Conservation (phyloP, 2,113 vertebrate species). For the Tursiops truncatus region DNA sequence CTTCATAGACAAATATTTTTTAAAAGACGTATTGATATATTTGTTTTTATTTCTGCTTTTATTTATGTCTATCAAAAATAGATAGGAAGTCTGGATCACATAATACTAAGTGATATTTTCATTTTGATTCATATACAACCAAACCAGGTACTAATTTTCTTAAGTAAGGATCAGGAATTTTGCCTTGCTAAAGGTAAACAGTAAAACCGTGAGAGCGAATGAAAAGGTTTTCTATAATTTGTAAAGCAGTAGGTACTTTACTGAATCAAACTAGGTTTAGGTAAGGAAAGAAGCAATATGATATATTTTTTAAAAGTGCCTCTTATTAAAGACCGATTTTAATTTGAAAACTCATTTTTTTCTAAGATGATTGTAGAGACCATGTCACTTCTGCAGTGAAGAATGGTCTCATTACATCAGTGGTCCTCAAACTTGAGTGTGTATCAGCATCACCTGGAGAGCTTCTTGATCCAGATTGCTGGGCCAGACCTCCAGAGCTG, state of each 20-base stretch:
- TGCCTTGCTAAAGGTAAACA: not conserved
- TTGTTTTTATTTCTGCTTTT: not conserved
- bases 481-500: not conserved
- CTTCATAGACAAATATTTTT: constrained; percentile 29
- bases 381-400: not conserved
- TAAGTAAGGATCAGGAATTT: not conserved
- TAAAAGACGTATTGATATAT: not conserved
- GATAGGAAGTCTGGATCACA: not conserved
- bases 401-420: not conserved
- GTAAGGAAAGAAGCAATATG: not conserved
- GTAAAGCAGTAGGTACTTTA: not conserved
- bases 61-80: not conserved
- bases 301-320: not conserved
- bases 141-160: constrained; percentile 32
- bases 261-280: not conserved
- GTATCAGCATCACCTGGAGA: not conserved
- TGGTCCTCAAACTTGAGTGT: not conserved
- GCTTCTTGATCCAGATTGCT: not conserved
- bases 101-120: not conserved
- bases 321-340: not conserved
- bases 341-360: not conserved
- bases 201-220: not conserved
- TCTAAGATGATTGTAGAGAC: not conserved
- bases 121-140: not conserved
- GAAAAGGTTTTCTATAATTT: not conserved